phyloP scores from a whole-genome alignment of 2,113 vertebrate genomes.

The Oostethus manadensis region DNA sequence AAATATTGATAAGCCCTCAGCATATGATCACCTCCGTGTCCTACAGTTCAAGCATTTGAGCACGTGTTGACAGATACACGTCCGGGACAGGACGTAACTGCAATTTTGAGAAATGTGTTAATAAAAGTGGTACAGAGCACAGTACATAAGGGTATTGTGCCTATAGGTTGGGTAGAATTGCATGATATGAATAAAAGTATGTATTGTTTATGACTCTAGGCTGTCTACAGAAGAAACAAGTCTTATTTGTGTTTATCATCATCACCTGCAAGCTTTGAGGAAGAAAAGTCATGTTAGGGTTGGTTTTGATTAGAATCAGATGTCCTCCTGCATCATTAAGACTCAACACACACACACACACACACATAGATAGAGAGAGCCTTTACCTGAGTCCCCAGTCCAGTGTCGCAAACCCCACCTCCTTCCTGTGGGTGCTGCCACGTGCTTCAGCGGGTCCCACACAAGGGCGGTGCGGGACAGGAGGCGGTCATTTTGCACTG shows the following conservation, averaged over 20 bases:
- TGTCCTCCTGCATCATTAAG: conserved; percentile 26
- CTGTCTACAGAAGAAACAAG: no score
- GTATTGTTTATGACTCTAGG: no score
- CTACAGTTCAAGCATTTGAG: conserved; percentile 6
- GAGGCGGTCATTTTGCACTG: conserved; percentile 16
- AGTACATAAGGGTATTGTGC: not conserved
- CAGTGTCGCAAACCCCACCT: conserved; percentile 19
- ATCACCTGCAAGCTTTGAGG: not conserved
- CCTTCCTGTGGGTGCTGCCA: not conserved
- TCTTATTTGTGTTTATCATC: no score
- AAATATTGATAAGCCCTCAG: conserved; percentile 42
- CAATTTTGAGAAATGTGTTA: not conserved
- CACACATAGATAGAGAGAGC: conserved; percentile 6
- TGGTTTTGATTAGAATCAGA: conserved; percentile 18
- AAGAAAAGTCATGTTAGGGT: not conserved
- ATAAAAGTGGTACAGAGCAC: not conserved
- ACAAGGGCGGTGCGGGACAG: not conserved
- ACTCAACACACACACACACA: conserved; percentile 23
- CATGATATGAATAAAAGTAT: no score
- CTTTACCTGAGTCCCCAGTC: conserved; percentile 38
- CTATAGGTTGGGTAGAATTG: no score
- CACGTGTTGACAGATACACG: conserved; percentile 12
- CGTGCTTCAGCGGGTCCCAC: conserved; percentile 1
- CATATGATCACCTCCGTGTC: conserved; percentile 34
- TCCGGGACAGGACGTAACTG: no score